These are phyloP conservation scores for Ceraclea dissimilis DNA, from an alignment of 2,888 invertebrate species.

Conservation along the genomic window DNA sequence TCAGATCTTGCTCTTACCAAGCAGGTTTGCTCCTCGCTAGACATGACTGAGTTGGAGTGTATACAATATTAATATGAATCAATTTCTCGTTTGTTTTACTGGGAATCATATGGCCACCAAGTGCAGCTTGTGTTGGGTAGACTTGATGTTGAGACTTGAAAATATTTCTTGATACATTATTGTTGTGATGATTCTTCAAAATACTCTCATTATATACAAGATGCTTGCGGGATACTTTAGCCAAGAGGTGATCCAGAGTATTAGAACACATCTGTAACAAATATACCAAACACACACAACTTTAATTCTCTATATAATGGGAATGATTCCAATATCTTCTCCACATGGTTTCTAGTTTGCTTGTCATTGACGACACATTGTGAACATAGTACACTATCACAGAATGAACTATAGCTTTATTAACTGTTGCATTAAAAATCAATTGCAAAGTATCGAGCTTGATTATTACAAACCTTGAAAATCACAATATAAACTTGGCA, in stretches of 20 bases:
- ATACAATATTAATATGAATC: neutral
- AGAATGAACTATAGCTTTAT: no score
- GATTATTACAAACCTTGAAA: neutral
- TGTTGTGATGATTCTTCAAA: neutral
- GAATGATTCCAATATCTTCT: no score
- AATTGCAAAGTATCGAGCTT: neutral
- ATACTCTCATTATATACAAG: neutral
- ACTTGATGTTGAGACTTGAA: neutral
- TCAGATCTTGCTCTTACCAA: conserved; percentile 47
- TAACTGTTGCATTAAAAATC: neutral
- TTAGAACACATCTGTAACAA: conserved; percentile 10
- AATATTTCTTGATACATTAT: neutral
- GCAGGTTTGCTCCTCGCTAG: conserved; percentile 52
- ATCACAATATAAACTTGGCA: neutral
- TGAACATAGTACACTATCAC: no score
- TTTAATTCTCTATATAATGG: no score
- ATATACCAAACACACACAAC: neutral
- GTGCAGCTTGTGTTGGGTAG: neutral
- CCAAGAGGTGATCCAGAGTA: neutral
- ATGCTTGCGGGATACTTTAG: conserved; percentile 1
- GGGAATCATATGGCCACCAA: conserved; percentile 2
- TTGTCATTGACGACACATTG: no score
- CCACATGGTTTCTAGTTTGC: no score
- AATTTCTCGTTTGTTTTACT: neutral
- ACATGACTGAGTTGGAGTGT: conserved; percentile 11